Evolutionary conservation across 2,113 vertebrate species (phyloP), one percentile per base, ranked within the genome.

Genomic region (Choloepus hoffmanni): DNA sequence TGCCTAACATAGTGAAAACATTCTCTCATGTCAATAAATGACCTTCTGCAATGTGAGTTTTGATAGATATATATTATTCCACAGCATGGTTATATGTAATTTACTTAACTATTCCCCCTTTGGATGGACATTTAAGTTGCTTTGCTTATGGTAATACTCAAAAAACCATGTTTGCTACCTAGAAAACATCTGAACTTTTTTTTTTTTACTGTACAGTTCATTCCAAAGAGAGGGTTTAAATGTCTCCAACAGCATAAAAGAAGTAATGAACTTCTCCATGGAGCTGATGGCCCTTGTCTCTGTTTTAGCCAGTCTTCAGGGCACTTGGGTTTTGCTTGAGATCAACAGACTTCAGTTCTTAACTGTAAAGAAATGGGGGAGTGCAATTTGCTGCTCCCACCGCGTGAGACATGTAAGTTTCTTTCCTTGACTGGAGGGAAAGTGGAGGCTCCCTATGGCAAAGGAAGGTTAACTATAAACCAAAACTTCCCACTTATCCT

Each of bases 101-200:
- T 94, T 72, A 85, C 26, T 89, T 72, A 87, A 36, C n/a, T 5
- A 21, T 50, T 82, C 24, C 26, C 33, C 33, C 48, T 89, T 77
- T 62, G 94, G 36, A 68, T 76, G n/a, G 55, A 50, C 82, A 78
- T 33, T 67, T 83, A 77, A 23, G 10, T n/a, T 33, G 33, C 48
- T 96, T 92, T 92, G 26, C 48, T 91, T 76, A 62, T 62, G 30
- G 26, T 40, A 67, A 77, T 40, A 63, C 18, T 92, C 55, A 86
- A 83, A 60, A 65, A 90, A 84, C 63, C 19, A 81, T 16, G 3
- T 8, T 67, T 7, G 16, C 13, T 72, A 83, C 18, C 36, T 82
- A 91, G 65, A 84, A 91, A 72, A 77, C 58, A 60, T 45, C 36
- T 36, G 36, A 36, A 36, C 36, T 36, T 36, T 63, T 26, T 10